phyloP scores from a whole-genome alignment of 2,797 vertebrate genomes.

The Gallinago stenura region DNA sequence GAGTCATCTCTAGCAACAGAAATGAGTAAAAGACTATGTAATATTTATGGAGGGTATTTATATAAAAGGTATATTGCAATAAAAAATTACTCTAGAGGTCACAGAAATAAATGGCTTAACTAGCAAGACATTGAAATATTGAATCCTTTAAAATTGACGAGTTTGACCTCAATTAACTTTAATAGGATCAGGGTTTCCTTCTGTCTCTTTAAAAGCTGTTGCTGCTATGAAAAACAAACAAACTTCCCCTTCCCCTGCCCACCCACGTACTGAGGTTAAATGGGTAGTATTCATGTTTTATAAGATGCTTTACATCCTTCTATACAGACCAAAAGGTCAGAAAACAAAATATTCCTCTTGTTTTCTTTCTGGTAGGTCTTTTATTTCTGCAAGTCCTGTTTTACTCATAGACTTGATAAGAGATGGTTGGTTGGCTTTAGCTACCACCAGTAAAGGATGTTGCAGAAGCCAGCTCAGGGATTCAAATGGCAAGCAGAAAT shows the following conservation, averaged over 20 bases:
- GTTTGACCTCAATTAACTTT: not conserved
- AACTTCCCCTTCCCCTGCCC: not conserved
- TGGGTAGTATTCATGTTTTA: not conserved
- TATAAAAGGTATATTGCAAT: not conserved
- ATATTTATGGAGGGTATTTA: not conserved
- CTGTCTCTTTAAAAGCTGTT: not conserved
- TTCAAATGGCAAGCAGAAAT: not conserved
- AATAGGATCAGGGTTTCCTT: not conserved
- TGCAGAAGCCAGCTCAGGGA: not conserved
- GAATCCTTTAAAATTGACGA: not conserved
- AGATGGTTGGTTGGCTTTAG: not conserved
- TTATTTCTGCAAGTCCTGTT: not conserved
- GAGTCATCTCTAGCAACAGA: not conserved
- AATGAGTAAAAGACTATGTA: not conserved
- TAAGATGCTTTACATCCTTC: not conserved
- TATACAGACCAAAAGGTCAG: not conserved
- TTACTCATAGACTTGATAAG: not conserved
- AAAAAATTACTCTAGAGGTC: not conserved
- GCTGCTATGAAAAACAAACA: not conserved
- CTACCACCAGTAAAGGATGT: not conserved
- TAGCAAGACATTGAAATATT: not conserved
- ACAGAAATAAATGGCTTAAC: not conserved
- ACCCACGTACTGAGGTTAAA: not conserved
- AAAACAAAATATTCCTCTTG: not conserved
- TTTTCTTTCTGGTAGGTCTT: not conserved